phyloP scores from a whole-genome alignment of 2,888 invertebrate genomes.

The Scrobipalpa atriplicella region DNA sequence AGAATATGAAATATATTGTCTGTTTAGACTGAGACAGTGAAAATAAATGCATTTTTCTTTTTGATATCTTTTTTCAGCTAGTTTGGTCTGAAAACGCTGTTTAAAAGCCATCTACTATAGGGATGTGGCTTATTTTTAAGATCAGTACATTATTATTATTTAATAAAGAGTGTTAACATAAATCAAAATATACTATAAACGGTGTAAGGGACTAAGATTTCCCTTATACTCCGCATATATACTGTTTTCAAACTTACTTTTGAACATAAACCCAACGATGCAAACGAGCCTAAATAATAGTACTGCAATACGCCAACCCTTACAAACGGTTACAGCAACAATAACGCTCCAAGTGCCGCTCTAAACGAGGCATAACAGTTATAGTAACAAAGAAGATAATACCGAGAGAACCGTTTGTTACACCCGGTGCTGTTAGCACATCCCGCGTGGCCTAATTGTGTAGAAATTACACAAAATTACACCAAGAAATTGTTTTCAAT shows the following conservation, averaged over 20 bases:
- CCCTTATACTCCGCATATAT: too few relatives aligned
- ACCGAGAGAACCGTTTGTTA: neutral
- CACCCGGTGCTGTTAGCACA: neutral
- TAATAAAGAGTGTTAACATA: too few relatives aligned
- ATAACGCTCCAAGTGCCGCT: neutral
- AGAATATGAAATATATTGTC: conserved; percentile 3
- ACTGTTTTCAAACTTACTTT: too few relatives aligned
- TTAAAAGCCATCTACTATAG: too few relatives aligned
- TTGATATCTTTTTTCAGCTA: too few relatives aligned
- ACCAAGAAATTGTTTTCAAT: neutral
- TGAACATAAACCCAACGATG: too few relatives aligned
- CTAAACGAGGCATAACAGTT: conserved; percentile 13
- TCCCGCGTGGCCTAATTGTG: conserved; percentile 18
- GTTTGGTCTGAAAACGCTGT: too few relatives aligned
- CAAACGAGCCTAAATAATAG: neutral
- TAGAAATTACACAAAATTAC: conserved; percentile 16
- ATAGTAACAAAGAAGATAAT: conserved; percentile 9
- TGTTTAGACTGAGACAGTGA: neutral
- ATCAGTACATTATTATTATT: too few relatives aligned
- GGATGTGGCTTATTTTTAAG: too few relatives aligned
- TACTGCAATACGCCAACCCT: neutral
- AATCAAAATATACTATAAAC: too few relatives aligned
- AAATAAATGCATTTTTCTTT: neutral
- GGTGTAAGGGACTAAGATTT: too few relatives aligned
- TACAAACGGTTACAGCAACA: neutral